Evolutionary conservation across 2,113 vertebrate genomes (phyloP), one percentile per base, ranked within the genome.

Genomic region (Scopus umbretta): DNA sequence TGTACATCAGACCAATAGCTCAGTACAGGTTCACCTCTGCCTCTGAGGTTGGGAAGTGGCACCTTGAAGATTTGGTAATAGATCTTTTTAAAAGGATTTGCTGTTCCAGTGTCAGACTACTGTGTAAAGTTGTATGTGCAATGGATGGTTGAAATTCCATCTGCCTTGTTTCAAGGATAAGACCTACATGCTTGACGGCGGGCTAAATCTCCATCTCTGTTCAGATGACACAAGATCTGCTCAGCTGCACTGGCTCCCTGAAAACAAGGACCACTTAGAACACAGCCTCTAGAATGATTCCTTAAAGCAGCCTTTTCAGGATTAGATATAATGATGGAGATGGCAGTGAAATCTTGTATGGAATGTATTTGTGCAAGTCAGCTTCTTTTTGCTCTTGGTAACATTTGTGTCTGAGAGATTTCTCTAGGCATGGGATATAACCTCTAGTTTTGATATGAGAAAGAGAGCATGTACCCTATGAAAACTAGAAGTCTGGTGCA

Each of bases 51-150:
- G 65, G 49, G 36, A 86, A 40, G 26, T 47, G 32, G 84, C 34
- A 36, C 38, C 43, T 11, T n/a, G 36, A 55, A 25, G 50, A 36
- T 56, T 30, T 67, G 58, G 56, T 81, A 94, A 34, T 32, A 65
- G 61, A 92, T 71, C 47, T 90, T 76, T 83, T 72, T 20, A n/a
- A 79, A 62, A 90, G 90, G 83, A 92, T 94, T 97, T 97, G 82
- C 92, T 95, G 86, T 94, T 91, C 86, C 62, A 61, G 47, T 63
- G 34, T 93, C 79, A 76, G 50, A 68, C 68, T 58, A 65, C 84
- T 62, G 50, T 27, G 40, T 12, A 61, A 22, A 90, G 70, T 86
- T 85, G 75, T 52, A 66, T 90, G 66, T 65, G 72, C 47, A 61
- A 74, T 75, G 67, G 70, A 62, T 87, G 70, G 47, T 53, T 92